phyloP scores from a whole-genome alignment of 2,113 vertebrate species.

The Orientallactaga bullata region DNA sequence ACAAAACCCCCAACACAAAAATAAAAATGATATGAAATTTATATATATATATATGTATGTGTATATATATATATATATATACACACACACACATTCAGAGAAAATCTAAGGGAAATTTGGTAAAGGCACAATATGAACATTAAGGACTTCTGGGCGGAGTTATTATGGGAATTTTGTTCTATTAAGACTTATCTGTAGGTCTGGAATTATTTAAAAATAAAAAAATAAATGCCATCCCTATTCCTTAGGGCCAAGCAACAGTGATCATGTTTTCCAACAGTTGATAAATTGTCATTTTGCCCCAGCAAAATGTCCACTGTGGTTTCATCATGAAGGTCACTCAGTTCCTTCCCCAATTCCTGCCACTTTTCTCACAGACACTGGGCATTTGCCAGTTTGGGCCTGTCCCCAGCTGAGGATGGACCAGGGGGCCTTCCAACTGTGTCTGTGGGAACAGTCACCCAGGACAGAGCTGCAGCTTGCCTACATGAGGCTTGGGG shows the following conservation, averaged over 20 bases:
- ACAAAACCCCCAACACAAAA: too few species aligned
- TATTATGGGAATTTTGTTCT: not conserved
- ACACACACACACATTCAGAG: not conserved
- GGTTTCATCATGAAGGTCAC: not conserved
- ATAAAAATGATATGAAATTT: not conserved
- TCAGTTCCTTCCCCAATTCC: not conserved
- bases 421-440: not conserved
- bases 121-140: constrained; percentile 13
- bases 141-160: not conserved
- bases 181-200: not conserved
- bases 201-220: constrained; percentile 55
- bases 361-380: not conserved
- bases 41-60: not conserved
- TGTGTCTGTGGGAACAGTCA: not conserved
- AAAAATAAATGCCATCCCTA: not conserved
- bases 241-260: not conserved
- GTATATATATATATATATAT: not conserved
- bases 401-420: not conserved
- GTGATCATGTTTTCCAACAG: not conserved
- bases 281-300: not conserved
- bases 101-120: not conserved
- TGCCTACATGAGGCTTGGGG: not conserved
- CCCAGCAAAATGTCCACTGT: not conserved
- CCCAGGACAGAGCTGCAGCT: not conserved
- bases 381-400: not conserved